These are phyloP conservation scores for Nycticorax nycticorax DNA, from an alignment of 2,113 vertebrate species.

Conservation along the genomic window DNA sequence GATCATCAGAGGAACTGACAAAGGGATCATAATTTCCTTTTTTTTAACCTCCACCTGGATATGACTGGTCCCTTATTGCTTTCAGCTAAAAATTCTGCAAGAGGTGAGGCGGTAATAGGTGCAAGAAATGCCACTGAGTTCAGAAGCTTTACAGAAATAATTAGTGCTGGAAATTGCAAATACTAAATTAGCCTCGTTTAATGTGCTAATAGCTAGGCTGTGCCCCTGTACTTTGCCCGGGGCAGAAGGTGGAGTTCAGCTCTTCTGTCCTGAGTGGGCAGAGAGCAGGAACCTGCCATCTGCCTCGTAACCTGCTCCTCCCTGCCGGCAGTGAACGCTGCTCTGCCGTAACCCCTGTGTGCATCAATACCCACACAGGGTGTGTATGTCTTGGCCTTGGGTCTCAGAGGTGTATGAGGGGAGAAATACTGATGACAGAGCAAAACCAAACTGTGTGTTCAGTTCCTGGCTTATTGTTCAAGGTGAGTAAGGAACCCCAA, in stretches of 20 bases:
- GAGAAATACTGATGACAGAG: neutral
- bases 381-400: rapidly evolving
- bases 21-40: neutral
- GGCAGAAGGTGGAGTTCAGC: neutral
- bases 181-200: neutral
- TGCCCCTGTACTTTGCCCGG: neutral
- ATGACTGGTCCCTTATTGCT: neutral
- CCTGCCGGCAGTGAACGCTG: rapidly evolving
- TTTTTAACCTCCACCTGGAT: neutral
- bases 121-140: neutral
- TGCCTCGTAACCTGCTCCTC: neutral
- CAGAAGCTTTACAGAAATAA: neutral
- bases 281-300: neutral
- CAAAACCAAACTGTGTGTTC: neutral
- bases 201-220: neutral
- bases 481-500: rapidly evolving
- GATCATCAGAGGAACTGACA: neutral
- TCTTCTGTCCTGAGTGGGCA: neutral
- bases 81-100: neutral
- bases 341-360: rapidly evolving
- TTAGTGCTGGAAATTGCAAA: neutral
- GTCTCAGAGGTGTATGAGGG: rapidly evolving
- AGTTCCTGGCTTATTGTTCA: rapidly evolving
- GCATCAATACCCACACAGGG: rapidly evolving
- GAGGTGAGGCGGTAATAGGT: neutral